Evolutionary conservation across 2,888 invertebrate species (phyloP), one percentile per base, ranked within the genome.

Genomic region (Dasysyrphus albostriatus): DNA sequence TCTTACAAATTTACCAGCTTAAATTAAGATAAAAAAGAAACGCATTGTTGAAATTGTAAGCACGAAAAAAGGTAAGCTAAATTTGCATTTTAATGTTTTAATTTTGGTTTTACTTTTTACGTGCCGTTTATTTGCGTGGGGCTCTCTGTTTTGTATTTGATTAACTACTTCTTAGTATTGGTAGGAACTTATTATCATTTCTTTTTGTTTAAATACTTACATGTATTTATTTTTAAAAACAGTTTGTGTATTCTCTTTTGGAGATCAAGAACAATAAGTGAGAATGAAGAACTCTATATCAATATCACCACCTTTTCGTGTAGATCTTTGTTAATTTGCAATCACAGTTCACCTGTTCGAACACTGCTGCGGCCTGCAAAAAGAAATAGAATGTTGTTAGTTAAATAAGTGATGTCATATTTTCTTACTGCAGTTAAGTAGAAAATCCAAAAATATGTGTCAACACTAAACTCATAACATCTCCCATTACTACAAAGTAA

Each of bases 151-250:
- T 61, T 39, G 61, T 24, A 7, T 42, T 51, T 69, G 24, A 69
- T 69, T 69, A 24, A 69, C 67, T 39, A 24, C n/a, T 34, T 69
- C 24, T 51, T 69, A 54, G 69, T 69, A 54, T 69, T 69, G 39
- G 54, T 69, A 39, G 54, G 16, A 42, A 69, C 32, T 32, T 65
- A 47, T 67, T 16, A 14, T 12, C 49, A 24, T 32, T 12, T 39
- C 12, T 39, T 12, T 12, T 47, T 65, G 29, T 24, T 39, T 37
- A 2, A 49, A 49, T 67, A 49, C 32, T 47, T 49, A 10, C 16
- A n/a, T 47, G 19, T 19, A 16, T n/a, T 44, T 32, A 65, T 44
- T 32, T 65, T 47, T 9, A 9, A 47, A 47, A 65, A 19, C 39
- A 39, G 4, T 19, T 14, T 24, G 3, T 24, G 24, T 39, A 39